Conservation (phyloP, 2,888 invertebrate species). For the Volucella inflata region DNA sequence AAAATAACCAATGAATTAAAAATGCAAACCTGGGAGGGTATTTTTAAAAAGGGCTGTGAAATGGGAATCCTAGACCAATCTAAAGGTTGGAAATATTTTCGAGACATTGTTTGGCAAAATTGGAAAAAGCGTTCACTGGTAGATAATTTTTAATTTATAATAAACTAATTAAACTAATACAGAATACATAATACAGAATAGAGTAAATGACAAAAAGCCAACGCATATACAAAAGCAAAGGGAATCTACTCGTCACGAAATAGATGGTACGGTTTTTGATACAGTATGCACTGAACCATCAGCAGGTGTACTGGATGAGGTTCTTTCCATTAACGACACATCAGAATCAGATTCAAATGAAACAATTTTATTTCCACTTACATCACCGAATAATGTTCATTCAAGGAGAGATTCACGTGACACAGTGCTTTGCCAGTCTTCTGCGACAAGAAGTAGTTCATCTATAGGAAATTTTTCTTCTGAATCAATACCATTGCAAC, state of each 20-base stretch:
- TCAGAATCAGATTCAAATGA: neutral
- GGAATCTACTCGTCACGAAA: neutral
- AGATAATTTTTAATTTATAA: neutral
- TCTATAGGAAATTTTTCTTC: no score
- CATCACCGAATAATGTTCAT: no score
- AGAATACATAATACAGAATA: no score
- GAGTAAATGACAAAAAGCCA: neutral
- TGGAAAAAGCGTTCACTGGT: conserved; percentile 12
- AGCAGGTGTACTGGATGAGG: neutral
- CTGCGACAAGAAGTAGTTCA: no score
- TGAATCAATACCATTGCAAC: no score
- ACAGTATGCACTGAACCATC: neutral
- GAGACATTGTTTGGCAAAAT: conserved; percentile 17
- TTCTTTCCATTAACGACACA: neutral
- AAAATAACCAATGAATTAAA: neutral
- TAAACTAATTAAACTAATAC: no score
- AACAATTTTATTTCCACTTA: neutral
- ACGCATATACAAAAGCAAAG: neutral
- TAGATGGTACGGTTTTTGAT: conserved; percentile 8
- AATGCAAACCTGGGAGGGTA: neutral
- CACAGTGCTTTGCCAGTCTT: no score
- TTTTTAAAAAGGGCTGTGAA: neutral
- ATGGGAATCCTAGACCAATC: conserved; percentile 9
- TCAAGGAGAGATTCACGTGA: no score
- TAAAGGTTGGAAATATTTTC: conserved; percentile 11